phyloP scores from a whole-genome alignment of 2,113 vertebrate species.

The Rhea pennata region DNA sequence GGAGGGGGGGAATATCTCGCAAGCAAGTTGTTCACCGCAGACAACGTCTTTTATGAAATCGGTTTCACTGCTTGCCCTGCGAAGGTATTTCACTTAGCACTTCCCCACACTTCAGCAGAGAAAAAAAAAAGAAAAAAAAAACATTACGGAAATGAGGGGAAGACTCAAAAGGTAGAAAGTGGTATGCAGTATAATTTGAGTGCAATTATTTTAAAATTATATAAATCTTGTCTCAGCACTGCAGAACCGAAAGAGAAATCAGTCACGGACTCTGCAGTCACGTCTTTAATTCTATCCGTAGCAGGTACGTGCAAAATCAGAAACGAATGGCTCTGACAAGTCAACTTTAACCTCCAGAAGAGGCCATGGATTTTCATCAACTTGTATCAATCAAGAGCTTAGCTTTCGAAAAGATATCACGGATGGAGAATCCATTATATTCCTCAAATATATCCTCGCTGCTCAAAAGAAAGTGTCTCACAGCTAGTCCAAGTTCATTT shows the following conservation, averaged over 20 bases:
- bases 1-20: background rate
- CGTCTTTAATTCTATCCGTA: background rate
- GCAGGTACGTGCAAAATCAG: accelerated
- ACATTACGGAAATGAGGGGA: background rate
- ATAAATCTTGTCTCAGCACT: background rate
- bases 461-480: background rate
- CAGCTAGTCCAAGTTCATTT: background rate
- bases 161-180: background rate
- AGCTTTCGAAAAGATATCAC: background rate
- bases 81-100: accelerated
- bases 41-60: accelerated
- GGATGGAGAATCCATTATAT: background rate
- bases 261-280: conserved; percentile 6
- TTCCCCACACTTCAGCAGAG: background rate
- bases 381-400: background rate
- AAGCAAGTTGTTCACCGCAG: background rate
- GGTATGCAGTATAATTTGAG: background rate
- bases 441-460: background rate
- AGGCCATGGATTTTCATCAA: background rate
- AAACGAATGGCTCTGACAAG: background rate
- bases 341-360: background rate
- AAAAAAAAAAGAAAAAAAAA: background rate
- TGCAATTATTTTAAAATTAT: background rate
- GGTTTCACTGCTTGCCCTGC: background rate
- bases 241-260: background rate